These are phyloP conservation scores for Sitobion miscanthi DNA, from an alignment of 1,140 invertebrate species.

Conservation along the genomic window DNA sequence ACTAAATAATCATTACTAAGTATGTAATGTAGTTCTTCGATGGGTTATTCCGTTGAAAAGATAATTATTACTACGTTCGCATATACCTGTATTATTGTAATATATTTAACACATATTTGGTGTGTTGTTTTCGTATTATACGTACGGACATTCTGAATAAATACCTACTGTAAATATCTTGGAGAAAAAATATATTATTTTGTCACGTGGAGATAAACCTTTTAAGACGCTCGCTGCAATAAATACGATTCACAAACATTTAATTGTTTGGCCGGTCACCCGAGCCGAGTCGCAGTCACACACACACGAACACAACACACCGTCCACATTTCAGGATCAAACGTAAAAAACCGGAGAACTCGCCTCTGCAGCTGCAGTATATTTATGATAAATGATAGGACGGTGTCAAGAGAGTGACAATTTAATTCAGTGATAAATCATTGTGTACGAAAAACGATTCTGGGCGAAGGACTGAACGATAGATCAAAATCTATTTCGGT, in stretches of 20 bases:
- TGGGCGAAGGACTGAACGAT: neutral
- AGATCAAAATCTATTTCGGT: neutral
- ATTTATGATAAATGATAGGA: neutral
- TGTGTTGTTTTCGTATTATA: neutral
- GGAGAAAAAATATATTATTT: neutral
- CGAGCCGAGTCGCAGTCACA: too few relatives aligned
- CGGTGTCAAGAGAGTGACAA: neutral
- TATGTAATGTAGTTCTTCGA: neutral
- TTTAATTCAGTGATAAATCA: slow-evolving; percentile 8
- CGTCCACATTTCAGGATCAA: neutral
- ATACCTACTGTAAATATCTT: neutral
- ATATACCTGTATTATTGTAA: too few relatives aligned
- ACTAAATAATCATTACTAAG: too few relatives aligned
- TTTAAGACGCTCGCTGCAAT: neutral
- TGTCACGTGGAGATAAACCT: neutral
- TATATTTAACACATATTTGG: neutral
- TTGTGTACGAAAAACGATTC: neutral
- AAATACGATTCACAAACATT: neutral
- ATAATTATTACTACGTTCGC: too few relatives aligned
- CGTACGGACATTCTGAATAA: neutral
- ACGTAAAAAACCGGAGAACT: neutral
- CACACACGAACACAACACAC: neutral
- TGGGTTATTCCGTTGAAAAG: neutral
- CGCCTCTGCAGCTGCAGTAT: neutral
- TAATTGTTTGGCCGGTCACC: neutral